Evolutionary conservation across 2,113 vertebrate species (phyloP), one percentile per base, ranked within the genome.

Genomic region (Caloenas nicobarica): DNA sequence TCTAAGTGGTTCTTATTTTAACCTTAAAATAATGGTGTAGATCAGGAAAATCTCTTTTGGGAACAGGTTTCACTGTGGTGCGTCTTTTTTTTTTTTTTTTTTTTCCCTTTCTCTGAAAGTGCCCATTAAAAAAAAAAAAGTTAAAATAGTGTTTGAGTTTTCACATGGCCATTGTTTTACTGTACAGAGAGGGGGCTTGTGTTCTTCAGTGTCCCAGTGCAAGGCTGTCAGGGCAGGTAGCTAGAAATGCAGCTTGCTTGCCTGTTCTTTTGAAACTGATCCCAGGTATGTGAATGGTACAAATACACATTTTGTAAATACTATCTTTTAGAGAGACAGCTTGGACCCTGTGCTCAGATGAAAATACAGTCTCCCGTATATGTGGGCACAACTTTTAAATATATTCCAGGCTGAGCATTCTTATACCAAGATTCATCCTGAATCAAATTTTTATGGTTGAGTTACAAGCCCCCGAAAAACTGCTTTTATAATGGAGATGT

Each of bases 401-500:
- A 34, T 65, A 83, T 89, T 96, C 82, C 77, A 91, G 69, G 70
- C 28, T 66, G 71, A 93, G 76, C 62, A 71, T 80, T 91, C 61
- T 91, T 94, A 95, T 50, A 57, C 68, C 26, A 91, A 86, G 71
- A 89, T 96, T 94, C 46, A 95, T 89, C 62, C 89, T 23, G 74
- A 97, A 94, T 95, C 38, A 94, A 83, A 86, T 93, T 96, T 97
- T 95, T 96, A 36, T 76, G 90, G 81, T 85, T 94, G 88, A 95
- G 22, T 93, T 86, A 69, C 91, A 98, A 97, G 81, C 70, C 36
- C 89, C 92, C 96, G 93, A 97, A 97, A 98, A 97, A 95, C 31
- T 86, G 51, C 64, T 89, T 97, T 97, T 96, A 74, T 91, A 83
- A 93, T 81, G 70, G 95, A 93, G 96, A 95, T 91, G 44, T 93